These are phyloP conservation scores for Apantesis nais DNA, from an alignment of 2,888 invertebrate genomes.

Conservation along the genomic window DNA sequence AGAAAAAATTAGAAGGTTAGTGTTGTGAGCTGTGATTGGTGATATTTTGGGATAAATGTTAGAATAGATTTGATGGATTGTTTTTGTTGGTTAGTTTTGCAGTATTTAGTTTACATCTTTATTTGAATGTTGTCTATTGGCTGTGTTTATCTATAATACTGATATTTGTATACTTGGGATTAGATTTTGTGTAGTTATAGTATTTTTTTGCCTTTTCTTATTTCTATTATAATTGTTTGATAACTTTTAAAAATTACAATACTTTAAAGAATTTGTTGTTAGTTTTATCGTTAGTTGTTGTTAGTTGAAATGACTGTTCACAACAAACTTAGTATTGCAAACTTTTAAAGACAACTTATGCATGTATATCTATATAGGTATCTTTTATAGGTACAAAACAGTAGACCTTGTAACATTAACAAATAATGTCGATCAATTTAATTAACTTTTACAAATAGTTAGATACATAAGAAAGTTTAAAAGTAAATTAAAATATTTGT, in stretches of 20 bases:
- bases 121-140: neutral
- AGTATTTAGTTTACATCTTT: constrained; percentile 10
- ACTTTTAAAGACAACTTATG: neutral
- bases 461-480: neutral
- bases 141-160: neutral
- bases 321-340: neutral
- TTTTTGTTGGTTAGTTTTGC: constrained; percentile 35
- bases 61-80: constrained; percentile 31
- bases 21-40: constrained; percentile 49
- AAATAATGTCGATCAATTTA: neutral
- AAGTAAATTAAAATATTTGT: neutral
- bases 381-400: no score
- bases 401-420: neutral
- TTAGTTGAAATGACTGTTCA: no score
- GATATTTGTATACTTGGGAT: neutral
- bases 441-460: neutral
- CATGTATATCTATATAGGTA: no score
- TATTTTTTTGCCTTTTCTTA: neutral
- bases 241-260: no score
- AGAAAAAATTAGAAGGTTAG: constrained; percentile 69
- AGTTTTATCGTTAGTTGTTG: no score
- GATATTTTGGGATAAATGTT: constrained; percentile 32
- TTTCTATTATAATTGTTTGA: no score
- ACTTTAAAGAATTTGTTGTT: neutral
- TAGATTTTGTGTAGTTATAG: neutral